Evolutionary conservation across 2,113 vertebrate species (phyloP), one percentile per base, ranked within the genome.

Genomic region (Setophaga kirtlandii): DNA sequence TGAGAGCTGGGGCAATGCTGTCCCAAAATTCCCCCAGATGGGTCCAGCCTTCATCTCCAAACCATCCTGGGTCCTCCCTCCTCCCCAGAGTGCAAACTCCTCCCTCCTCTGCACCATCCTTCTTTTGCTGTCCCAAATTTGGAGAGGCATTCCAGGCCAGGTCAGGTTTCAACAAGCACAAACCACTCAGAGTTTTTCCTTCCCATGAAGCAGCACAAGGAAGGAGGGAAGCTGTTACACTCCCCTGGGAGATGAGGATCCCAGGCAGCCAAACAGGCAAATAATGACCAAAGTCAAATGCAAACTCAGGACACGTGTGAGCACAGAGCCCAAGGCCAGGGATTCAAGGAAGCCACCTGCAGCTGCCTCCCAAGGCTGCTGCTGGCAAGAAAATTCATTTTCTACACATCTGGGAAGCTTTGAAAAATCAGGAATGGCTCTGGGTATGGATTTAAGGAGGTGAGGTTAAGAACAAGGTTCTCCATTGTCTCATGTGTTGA

Each of bases 271-370:
- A 59, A 50, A 28, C 8, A 46, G 39, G 4, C 23, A 46, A 75
- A n/a, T 25, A 15, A 21, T 14, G 21, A 18, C 31, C 67, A 19
- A 50, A 63, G n/a, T 6, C 63, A 53, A 35, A 56, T 28, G 16
- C 31, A 83, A 20, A 35, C 20, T 28, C 2, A 0, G 70, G 68
- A 17, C 20, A 28, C 46, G 10, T 0, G 2, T 3, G 15, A 74
- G 23, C 8, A 9, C 37, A 30, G 67, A 74, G 50, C 52, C 42
- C 1, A 0, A 10, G 35, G 35, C 25, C 0, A 0, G 77, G 19
- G 59, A 46, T 55, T 41, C 37, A 19, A 22, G 7, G 25, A 24
- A 70, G 55, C 21, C 6, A 6, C 46, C 46, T 39, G 22, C 33
- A 64, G 33, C 14, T 83, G 76, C 15, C 7, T 69, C 46, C 64